Evolutionary conservation across 2,113 vertebrate genomes (phyloP), one percentile per base, ranked within the genome.

Genomic region (Mormyrus lacerda): DNA sequence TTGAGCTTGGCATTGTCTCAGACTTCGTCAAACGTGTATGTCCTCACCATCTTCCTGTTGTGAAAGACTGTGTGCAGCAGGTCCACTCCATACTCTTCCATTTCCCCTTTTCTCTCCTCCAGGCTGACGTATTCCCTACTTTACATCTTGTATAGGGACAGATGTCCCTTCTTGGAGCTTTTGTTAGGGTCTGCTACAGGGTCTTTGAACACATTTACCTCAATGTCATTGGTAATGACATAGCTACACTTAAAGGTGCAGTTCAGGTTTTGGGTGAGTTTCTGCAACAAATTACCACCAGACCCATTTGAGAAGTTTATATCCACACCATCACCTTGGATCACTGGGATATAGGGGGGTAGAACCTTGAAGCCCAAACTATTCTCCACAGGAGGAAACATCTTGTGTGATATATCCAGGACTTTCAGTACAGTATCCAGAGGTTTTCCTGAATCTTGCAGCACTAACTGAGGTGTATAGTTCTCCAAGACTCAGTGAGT

Each of bases 181-280:
- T 99, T 99, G 94, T 99, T 99, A 21, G 98, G 98, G 95, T 99
- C 98, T 0, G 98, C 98, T 90, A 99, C 98, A 0, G 98, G 98
- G 91, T 99, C 98, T 92, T 99, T 99, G 95, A 99, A 99, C 89
- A 99, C 98, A 42, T 99, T 99, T 90, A 98, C 98, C 97, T 98
- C 98, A 1, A 98, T 96, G 91, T 98, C 98, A 0, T 99, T 99
- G 10, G 98, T 99, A 91, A 99, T 98, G 91, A 99, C 98, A 0
- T 99, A 99, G 94, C 98, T 99, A 91, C 98, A 99, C 90, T 99
- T 99, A 94, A 99, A 99, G 69, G 97, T 99, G 94, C 98, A 99
- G 94, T 99, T 99, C 92, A 99, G 97, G 94, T 99, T 98, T 93
- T 98, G 95, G 84, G 98, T 99, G 92, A 99, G 94, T 93, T 99